Conservation (phyloP, 2,113 vertebrate genomes). For the Tympanuchus pallidicinctus region DNA sequence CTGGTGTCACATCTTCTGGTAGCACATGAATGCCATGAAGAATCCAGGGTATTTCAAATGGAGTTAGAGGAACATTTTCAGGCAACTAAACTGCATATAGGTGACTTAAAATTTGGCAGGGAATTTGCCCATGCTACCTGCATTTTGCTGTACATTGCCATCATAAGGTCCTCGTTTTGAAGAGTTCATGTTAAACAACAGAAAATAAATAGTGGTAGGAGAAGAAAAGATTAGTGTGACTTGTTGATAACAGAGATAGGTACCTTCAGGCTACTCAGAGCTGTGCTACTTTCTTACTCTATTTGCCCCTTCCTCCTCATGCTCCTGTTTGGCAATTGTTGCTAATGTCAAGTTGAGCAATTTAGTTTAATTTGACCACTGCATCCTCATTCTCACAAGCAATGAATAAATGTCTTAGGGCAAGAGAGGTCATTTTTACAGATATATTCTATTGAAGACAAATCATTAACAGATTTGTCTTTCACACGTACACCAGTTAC, state of each 20-base stretch:
- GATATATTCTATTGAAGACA: neutral
- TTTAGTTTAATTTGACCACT: neutral
- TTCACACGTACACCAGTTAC: accelerated
- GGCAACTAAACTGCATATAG: neutral
- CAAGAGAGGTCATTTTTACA: neutral
- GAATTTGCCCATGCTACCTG: neutral
- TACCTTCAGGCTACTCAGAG: neutral
- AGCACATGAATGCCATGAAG: accelerated
- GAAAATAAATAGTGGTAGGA: neutral
- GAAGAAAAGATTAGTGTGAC: neutral
- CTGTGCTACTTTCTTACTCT: neutral
- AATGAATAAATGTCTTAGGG: neutral
- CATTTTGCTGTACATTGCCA: neutral
- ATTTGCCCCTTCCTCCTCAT: neutral
- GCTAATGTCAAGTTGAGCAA: neutral
- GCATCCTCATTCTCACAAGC: neutral
- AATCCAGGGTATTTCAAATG: neutral
- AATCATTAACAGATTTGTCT: neutral
- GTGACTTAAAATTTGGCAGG: neutral
- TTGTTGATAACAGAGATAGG: neutral
- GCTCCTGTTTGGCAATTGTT: neutral
- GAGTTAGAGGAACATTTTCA: neutral
- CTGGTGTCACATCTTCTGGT: neutral
- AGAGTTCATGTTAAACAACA: neutral
- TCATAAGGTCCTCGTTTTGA: neutral